Evolutionary conservation across 2,797 vertebrate genomes (phyloP).

Genomic region (Ispidina lecontei): DNA sequence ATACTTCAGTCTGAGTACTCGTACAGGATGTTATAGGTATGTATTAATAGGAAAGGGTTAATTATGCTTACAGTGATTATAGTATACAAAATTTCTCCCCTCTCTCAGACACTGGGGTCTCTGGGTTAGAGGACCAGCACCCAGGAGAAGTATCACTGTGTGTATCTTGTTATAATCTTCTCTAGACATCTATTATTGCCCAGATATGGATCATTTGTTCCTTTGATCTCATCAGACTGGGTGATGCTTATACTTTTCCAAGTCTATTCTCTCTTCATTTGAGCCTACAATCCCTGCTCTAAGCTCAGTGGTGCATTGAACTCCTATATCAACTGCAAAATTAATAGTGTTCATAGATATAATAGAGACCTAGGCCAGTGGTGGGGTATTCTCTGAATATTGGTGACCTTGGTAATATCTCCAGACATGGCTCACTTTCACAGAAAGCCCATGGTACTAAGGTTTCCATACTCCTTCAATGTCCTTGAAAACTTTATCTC

Average conservation of each 20-base stretch:
- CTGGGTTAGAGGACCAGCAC: background rate
- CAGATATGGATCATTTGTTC: background rate
- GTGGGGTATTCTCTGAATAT: background rate
- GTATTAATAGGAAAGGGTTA: background rate
- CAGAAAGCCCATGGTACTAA: background rate
- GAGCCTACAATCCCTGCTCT: background rate
- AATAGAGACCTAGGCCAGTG: background rate
- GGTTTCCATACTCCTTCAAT: background rate
- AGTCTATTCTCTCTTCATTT: background rate
- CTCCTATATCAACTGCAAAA: background rate
- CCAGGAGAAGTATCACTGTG: background rate
- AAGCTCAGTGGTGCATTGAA: background rate
- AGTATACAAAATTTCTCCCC: background rate
- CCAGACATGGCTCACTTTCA: background rate
- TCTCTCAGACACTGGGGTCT: background rate
- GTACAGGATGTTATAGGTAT: too few relatives aligned
- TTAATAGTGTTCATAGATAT: background rate
- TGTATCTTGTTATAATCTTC: background rate
- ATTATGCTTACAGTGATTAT: background rate
- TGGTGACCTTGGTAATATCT: background rate
- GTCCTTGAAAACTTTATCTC: conserved; percentile 30
- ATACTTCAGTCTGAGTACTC: rapidly evolving
- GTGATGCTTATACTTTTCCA: background rate
- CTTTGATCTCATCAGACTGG: background rate
- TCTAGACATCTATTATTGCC: background rate